Evolutionary conservation across 2,797 vertebrate species (phyloP).

Genomic region (Antennarius maculatus): DNA sequence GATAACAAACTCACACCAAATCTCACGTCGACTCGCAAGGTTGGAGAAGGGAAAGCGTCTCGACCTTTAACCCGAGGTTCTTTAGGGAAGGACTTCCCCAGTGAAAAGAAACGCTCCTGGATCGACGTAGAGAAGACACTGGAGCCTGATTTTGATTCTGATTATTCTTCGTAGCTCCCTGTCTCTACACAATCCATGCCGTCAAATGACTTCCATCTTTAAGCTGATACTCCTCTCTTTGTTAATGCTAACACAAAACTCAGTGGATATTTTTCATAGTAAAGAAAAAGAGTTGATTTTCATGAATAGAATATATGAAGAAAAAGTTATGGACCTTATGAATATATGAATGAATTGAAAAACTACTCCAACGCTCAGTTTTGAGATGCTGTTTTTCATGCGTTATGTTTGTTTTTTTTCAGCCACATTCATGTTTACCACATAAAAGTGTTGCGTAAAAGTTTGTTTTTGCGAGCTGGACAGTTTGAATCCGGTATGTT

Average conservation of each 20-base stretch:
- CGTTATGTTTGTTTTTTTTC: not conserved
- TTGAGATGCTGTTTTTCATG: conserved; percentile 11
- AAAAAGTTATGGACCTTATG: conserved; percentile 66
- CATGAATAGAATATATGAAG: conserved; percentile 11
- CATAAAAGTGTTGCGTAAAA: not conserved
- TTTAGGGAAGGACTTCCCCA: conserved; percentile 77
- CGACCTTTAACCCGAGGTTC: conserved; percentile 66
- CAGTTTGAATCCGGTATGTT: not conserved
- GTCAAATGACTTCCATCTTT: conserved; percentile 35
- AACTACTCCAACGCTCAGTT: conserved; percentile 10
- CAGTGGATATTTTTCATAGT: conserved; percentile 26
- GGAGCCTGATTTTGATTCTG: conserved; percentile 54
- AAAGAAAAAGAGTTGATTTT: conserved; percentile 17
- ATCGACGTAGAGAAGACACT: conserved; percentile 71
- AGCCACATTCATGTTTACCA: conserved; percentile 1
- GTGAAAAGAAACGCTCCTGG: conserved; percentile 76
- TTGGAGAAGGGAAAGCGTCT: fast-evolving
- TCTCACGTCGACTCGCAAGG: fast-evolving
- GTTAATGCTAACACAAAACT: conserved; percentile 13
- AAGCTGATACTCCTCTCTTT: conserved; percentile 34
- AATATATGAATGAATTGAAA: conserved; percentile 47
- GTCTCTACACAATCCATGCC: conserved; percentile 6
- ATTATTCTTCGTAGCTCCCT: conserved; percentile 21
- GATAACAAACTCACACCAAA: not conserved
- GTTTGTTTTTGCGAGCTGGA: conserved; percentile 17